Percentiles rank a stretch among this genome's conserved stretches.
phyloP scores from a whole-genome alignment of 2,888 invertebrate species.

The Heteropelma amictum region DNA sequence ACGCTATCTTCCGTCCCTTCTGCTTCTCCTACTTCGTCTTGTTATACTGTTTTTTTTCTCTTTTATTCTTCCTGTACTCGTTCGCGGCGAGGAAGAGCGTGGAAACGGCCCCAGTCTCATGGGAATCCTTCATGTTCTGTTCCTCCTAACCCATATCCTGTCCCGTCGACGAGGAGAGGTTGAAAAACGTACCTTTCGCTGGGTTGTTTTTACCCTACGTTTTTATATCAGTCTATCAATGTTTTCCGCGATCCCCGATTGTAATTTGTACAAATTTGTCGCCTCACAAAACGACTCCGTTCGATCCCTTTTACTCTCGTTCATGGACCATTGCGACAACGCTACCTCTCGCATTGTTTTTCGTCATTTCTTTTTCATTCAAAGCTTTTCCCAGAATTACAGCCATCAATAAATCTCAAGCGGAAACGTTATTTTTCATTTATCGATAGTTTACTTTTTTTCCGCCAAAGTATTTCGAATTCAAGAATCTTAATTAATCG shows the following conservation, averaged over 20 bases:
- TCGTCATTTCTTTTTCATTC: not conserved
- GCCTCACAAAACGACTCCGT: not conserved
- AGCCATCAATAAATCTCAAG: no score
- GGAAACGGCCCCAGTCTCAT: slow-evolving; percentile 7
- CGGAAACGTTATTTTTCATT: no score
- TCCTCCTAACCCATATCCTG: not conserved
- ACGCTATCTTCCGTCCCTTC: slow-evolving; percentile 19
- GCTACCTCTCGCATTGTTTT: not conserved
- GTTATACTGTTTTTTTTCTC: not conserved
- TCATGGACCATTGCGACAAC: not conserved
- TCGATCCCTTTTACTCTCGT: not conserved
- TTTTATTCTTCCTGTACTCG: not conserved
- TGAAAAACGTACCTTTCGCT: slow-evolving; percentile 35
- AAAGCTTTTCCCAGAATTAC: no score
- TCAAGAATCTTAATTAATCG: no score
- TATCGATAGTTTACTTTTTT: not conserved
- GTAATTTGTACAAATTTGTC: slow-evolving; percentile 45
- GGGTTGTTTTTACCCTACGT: slow-evolving; percentile 11
- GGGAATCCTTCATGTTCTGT: slow-evolving; percentile 47
- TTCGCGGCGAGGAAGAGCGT: not conserved
- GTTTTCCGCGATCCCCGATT: slow-evolving; percentile 34
- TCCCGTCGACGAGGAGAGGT: slow-evolving; percentile 4
- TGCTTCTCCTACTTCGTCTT: slow-evolving; percentile 2
- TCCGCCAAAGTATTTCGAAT: no score
- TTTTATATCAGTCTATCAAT: slow-evolving; percentile 50